These are phyloP conservation scores for Pogona vitticeps DNA, from an alignment of 2,113 vertebrate genomes.

Conservation along the genomic window DNA sequence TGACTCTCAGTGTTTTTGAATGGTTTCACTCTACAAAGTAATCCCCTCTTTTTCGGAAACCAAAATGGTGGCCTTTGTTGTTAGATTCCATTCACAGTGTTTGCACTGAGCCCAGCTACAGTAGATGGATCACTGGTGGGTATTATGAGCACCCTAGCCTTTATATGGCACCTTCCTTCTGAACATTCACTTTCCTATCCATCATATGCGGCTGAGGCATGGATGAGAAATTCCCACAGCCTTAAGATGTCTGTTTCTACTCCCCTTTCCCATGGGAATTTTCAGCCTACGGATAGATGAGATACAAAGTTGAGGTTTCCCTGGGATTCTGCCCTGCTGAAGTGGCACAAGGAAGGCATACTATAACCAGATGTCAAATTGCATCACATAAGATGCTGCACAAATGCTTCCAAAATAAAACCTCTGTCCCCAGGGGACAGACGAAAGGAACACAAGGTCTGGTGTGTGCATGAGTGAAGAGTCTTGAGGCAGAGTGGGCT, in stretches of 20 bases:
- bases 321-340: background rate
- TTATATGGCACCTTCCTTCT: background rate
- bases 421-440: background rate
- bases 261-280: background rate
- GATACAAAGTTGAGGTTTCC: background rate
- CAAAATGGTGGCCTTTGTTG: background rate
- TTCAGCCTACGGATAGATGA: no score
- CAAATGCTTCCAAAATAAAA: constrained; percentile 2
- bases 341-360: background rate
- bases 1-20: background rate
- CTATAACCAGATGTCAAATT: background rate
- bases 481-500: background rate
- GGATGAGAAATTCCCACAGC: background rate
- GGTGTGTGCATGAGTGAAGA: background rate
- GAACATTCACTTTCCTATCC: background rate
- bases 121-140: background rate
- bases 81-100: no score
- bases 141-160: no score
- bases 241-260: background rate
- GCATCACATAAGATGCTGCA: background rate
- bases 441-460: background rate
- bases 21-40: background rate
- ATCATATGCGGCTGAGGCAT: background rate
- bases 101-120: background rate
- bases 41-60: background rate